Base-by-base conservation (phyloP, 2,113 vertebrate species). In the Coregonus clupeaformis region DNA sequence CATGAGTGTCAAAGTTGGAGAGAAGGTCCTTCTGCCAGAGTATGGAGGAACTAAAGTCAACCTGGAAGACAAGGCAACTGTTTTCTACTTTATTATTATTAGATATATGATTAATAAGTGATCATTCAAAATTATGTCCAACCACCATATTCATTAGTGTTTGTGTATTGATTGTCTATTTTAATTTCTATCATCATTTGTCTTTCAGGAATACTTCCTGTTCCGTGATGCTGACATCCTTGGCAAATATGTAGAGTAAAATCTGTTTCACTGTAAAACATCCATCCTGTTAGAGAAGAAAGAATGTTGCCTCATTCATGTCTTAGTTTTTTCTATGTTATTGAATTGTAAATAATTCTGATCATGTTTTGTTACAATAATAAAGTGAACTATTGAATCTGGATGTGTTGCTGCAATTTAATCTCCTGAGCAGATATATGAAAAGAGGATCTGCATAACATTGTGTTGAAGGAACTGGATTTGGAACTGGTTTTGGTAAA, bases 201-300 rank as follows among this genome's bases (percentile, higher is more conserved):
- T 77, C 74, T 71, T 76, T 49, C 86, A 99, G 98, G 98, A 99
- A 73, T 99, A 99, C 82, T 99, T 94, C 91, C 90, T 99, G 87
- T 99, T 99, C 89, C 95, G 98, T 91, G 97, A 99, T 76, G 95
- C 91, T 59, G 97, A 99, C 84, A 99, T 99, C 86, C 95, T 99
- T 60, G 98, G 97, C 36, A 99, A 98, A 86, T 98, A 96, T 0
- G 64, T 94, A n/a, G 95, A 98, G 12, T 99, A 11, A 42, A 89
- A 70, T 80, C 30, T 71, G 36, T 11, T 42, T 42, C 36, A 42
- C 36, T 71, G 65, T 82, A 25, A 29, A 42, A 42, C 36, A 12
- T 42, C 83, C 91, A 92, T 93, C 92, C 89, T 85, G 9, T 42
- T 42, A 11, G 36, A 42, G 36, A 75, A 29, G 81, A 81, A 74